These are phyloP conservation scores for Nerophis ophidion DNA, from an alignment of 2,113 vertebrate genomes.

Conservation along the genomic window DNA sequence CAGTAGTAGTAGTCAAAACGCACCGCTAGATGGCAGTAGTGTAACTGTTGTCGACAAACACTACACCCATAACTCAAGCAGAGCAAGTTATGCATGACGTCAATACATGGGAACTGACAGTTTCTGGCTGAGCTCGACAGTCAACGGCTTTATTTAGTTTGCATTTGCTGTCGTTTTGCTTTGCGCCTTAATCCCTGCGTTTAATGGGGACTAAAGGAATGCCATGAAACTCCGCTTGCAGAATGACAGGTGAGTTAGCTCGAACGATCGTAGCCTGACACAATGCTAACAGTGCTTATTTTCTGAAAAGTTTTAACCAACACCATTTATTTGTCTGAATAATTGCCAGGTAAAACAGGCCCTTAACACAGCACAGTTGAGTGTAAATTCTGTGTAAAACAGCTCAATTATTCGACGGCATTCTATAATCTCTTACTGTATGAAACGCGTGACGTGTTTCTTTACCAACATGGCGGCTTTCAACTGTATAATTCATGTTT, in stretches of 20 bases:
- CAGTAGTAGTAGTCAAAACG: not conserved
- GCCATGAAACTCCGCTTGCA: conserved; percentile 74
- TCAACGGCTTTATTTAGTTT: conserved; percentile 36
- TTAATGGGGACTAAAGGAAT: conserved; percentile 56
- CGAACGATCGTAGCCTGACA: not conserved
- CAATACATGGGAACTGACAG: conserved; percentile 39
- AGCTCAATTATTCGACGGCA: too few relatives aligned
- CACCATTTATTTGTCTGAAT: not conserved
- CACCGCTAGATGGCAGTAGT: conserved; percentile 20
- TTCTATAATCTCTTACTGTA: too few relatives aligned
- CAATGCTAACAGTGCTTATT: not conserved
- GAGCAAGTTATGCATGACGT: conserved; percentile 40
- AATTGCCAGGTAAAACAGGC: not conserved
- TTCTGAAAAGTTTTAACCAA: not conserved
- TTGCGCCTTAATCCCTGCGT: conserved; percentile 5
- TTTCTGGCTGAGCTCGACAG: conserved; percentile 33
- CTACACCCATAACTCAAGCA: not conserved
- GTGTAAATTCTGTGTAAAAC: too few relatives aligned
- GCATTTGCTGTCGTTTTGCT: conserved; percentile 40
- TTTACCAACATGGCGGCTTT: not conserved
- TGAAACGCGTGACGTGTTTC: too few relatives aligned
- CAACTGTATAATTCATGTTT: not conserved
- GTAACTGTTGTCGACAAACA: not conserved
- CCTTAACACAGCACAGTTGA: not conserved
- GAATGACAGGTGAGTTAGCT: conserved; percentile 71